Percentiles rank a stretch among this genome's conserved stretches.
These are phyloP conservation scores for Cepaea hortensis DNA, from an alignment of 2,888 invertebrate species.

Conservation along the genomic window DNA sequence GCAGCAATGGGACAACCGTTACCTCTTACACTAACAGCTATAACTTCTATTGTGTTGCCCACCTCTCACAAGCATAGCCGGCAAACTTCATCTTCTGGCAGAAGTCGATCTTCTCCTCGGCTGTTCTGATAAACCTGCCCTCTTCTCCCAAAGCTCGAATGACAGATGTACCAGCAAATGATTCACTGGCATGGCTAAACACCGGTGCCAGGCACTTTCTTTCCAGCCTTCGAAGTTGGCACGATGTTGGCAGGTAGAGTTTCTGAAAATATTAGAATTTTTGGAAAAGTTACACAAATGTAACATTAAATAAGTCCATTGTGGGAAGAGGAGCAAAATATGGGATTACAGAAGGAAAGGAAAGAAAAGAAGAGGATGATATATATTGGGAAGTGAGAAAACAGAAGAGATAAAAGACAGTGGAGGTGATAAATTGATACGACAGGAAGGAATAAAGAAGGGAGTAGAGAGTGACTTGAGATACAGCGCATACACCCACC, in stretches of 20 bases:
- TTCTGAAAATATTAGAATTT: slow-evolving; percentile 63
- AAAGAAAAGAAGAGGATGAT: too few relatives aligned
- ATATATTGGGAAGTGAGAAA: too few relatives aligned
- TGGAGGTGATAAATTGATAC: too few relatives aligned
- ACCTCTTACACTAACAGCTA: too few relatives aligned
- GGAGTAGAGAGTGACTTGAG: too few relatives aligned
- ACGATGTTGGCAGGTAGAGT: slow-evolving; percentile 78
- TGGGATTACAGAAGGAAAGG: too few relatives aligned
- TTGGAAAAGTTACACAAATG: not conserved
- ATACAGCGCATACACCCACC: too few relatives aligned
- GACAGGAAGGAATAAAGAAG: too few relatives aligned
- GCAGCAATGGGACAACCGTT: too few relatives aligned
- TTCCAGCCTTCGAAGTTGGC: slow-evolving; percentile 74
- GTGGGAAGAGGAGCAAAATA: too few relatives aligned
- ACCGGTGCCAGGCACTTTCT: slow-evolving; percentile 74
- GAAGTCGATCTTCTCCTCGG: slow-evolving; percentile 66
- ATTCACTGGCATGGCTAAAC: slow-evolving; percentile 74
- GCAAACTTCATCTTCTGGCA: slow-evolving; percentile 27
- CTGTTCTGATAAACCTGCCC: slow-evolving; percentile 61
- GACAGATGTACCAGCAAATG: slow-evolving; percentile 77
- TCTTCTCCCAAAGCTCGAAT: slow-evolving; percentile 71
- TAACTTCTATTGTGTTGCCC: not conserved
- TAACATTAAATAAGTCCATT: not conserved
- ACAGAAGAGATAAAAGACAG: too few relatives aligned
- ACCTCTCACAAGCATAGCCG: slow-evolving; percentile 43